phyloP scores from a whole-genome alignment of 2,113 vertebrate species.

The Felis catus region F.catus_Fca126_mat1.0 CM031411.1:100366501-100367000 shows the following conservation, averaged over 20 bases:
- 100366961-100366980: neutral
- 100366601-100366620: neutral
- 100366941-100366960: neutral
- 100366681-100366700: neutral
- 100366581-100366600: neutral
- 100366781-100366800: neutral
- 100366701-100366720: neutral
- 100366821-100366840: conserved; percentile 21
- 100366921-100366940: neutral
- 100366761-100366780: neutral
- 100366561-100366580: neutral
- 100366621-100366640: neutral
- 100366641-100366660: neutral
- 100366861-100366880: neutral
- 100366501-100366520: neutral
- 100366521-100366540: neutral
- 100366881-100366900: neutral
- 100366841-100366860: neutral
- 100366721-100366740: neutral
- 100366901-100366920: conserved; percentile 1
- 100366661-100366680: neutral
- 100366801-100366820: neutral
- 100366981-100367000: neutral
- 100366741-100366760: neutral
- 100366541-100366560: neutral